Conservation (phyloP, 2,113 vertebrate genomes). For the Chauna torquata region DNA sequence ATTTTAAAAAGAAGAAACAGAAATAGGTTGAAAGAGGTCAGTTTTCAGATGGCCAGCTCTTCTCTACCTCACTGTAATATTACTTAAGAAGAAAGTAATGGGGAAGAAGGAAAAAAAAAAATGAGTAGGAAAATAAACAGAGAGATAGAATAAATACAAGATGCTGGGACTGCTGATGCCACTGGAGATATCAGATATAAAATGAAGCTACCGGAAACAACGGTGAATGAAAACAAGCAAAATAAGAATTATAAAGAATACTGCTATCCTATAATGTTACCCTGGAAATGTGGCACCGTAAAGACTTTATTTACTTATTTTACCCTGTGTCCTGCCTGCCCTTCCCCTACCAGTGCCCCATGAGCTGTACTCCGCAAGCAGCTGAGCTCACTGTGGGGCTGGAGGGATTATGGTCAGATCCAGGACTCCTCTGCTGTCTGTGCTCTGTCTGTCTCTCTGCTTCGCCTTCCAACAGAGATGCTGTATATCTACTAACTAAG, state of each 20-base stretch:
- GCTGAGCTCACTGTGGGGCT: not conserved
- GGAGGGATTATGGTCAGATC: not conserved
- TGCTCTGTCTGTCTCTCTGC: too few species aligned
- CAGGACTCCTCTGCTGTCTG: not conserved
- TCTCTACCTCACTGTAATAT: not conserved
- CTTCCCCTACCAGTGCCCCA: not conserved
- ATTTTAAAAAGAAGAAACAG: not conserved
- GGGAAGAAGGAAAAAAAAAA: not conserved
- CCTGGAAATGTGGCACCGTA: not conserved
- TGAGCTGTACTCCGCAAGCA: not conserved
- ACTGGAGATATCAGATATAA: not conserved
- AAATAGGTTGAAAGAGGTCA: not conserved
- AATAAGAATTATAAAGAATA: not conserved
- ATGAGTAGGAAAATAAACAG: not conserved
- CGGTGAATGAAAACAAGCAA: not conserved
- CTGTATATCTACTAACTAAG: not conserved
- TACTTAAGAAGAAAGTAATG: not conserved
- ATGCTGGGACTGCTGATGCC: not conserved
- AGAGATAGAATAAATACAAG: not conserved
- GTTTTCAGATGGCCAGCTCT: not conserved
- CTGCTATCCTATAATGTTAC: not conserved
- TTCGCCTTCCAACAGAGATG: not conserved
- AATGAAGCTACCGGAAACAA: not conserved
- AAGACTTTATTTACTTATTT: not conserved
- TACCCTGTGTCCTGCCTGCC: not conserved